phyloP scores from a whole-genome alignment of 2,888 invertebrate species.

The Malacosoma neustria region DNA sequence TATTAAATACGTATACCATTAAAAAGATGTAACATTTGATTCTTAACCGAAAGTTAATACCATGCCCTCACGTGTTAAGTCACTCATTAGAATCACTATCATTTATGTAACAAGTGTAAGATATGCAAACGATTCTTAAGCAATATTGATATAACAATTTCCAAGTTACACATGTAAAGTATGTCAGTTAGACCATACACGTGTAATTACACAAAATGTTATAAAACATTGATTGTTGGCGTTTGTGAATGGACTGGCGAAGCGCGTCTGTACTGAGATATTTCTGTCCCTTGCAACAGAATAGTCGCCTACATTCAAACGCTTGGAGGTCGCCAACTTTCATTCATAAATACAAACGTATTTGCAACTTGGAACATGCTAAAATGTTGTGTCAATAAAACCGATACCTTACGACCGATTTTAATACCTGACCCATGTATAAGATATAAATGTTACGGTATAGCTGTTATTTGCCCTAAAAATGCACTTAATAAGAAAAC shows the following conservation, averaged over 20 bases:
- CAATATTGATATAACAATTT: neutral
- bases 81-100: too few species aligned
- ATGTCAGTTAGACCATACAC: neutral
- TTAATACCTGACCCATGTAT: too few species aligned
- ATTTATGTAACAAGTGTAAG: too few species aligned
- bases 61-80: too few species aligned
- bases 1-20: too few species aligned
- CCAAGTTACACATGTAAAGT: neutral
- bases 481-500: too few species aligned
- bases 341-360: constrained; percentile 50
- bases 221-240: constrained; percentile 4
- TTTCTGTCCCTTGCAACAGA: constrained; percentile 40
- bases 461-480: too few species aligned
- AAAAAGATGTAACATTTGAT: too few species aligned
- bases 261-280: constrained; percentile 11
- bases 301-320: constrained; percentile 49
- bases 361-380: constrained; percentile 12
- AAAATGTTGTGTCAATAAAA: too few species aligned
- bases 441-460: too few species aligned
- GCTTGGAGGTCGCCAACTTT: constrained; percentile 68
- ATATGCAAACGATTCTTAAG: neutral
- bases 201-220: constrained; percentile 6
- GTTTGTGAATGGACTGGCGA: constrained; percentile 45
- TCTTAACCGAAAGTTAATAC: too few species aligned
- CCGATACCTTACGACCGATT: too few species aligned